These are phyloP conservation scores for Ptyas mucosa DNA, from an alignment of 2,113 vertebrate species.

Conservation along the genomic window DNA sequence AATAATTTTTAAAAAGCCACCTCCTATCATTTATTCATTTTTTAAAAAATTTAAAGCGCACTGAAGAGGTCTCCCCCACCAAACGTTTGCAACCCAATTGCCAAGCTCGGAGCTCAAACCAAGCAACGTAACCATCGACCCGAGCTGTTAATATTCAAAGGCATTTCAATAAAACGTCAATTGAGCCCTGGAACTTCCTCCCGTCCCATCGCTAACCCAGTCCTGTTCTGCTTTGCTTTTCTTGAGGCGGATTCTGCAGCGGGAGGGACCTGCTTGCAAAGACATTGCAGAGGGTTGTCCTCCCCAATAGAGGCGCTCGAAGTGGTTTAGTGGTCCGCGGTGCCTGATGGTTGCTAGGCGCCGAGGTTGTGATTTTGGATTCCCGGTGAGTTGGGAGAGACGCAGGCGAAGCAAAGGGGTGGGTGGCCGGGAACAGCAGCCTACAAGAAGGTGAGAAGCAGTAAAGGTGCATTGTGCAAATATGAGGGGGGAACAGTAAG, in stretches of 20 bases:
- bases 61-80: no score
- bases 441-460: not conserved
- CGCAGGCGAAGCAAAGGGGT: not conserved
- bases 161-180: not conserved
- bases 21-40: not conserved
- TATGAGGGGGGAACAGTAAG: not conserved
- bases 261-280: not conserved
- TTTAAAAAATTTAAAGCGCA: not conserved
- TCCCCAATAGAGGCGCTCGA: fast-evolving
- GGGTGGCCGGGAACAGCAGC: not conserved
- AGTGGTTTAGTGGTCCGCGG: not conserved
- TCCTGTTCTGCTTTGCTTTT: not conserved
- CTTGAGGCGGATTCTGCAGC: not conserved
- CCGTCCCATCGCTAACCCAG: not conserved
- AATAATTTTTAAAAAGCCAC: not conserved
- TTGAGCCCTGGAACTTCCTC: not conserved
- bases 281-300: not conserved
- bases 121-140: no score
- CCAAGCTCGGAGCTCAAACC: no score
- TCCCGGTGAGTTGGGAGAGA: not conserved
- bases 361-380: not conserved
- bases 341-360: conserved; percentile 1
- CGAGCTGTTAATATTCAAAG: no score
- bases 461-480: not conserved
- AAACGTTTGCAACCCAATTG: no score